Evolutionary conservation across 2,113 vertebrate species (phyloP).

Genomic region (Siniperca chuatsi): DNA sequence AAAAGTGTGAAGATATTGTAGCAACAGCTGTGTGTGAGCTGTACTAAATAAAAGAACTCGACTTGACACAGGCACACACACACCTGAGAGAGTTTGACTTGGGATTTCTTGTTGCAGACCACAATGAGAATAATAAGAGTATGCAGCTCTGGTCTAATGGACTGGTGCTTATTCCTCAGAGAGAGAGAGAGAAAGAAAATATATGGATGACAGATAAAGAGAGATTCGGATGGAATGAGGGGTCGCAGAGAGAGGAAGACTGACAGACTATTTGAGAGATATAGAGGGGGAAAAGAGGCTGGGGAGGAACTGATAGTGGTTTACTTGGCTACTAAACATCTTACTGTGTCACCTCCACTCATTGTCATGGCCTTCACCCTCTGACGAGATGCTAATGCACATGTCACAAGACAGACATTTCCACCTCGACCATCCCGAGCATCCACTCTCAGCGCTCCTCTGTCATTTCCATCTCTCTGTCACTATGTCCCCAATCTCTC

Average conservation of each 20-base stretch:
- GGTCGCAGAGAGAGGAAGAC: constrained; percentile 27
- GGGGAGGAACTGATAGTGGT: constrained; percentile 40
- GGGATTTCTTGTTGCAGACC: constrained; percentile 25
- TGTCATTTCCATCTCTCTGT: constrained; percentile 66
- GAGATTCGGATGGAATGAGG: constrained; percentile 12
- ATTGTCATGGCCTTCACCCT: constrained; percentile 58
- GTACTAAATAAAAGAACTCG: not conserved
- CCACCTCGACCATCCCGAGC: constrained; percentile 37
- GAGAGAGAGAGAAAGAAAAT: constrained; percentile 8
- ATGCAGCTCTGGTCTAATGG: constrained; percentile 44
- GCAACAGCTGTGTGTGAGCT: not conserved
- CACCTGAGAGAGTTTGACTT: not conserved
- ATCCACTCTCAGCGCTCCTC: constrained; percentile 43
- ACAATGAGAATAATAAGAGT: constrained; percentile 28
- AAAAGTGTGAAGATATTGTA: not conserved
- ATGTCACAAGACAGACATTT: constrained; percentile 71
- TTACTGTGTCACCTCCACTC: constrained; percentile 60
- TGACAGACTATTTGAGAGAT: constrained; percentile 40
- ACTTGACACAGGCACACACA: not conserved
- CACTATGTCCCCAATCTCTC: constrained; percentile 34
- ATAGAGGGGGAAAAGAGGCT: constrained; percentile 16
- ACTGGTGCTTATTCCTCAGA: constrained; percentile 31
- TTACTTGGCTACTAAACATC: constrained; percentile 51
- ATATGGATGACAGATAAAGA: constrained; percentile 18
- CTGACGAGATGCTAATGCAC: constrained; percentile 72